These are phyloP conservation scores for Falco concolor DNA, from an alignment of 2,797 vertebrate species.

Conservation along the genomic window DNA sequence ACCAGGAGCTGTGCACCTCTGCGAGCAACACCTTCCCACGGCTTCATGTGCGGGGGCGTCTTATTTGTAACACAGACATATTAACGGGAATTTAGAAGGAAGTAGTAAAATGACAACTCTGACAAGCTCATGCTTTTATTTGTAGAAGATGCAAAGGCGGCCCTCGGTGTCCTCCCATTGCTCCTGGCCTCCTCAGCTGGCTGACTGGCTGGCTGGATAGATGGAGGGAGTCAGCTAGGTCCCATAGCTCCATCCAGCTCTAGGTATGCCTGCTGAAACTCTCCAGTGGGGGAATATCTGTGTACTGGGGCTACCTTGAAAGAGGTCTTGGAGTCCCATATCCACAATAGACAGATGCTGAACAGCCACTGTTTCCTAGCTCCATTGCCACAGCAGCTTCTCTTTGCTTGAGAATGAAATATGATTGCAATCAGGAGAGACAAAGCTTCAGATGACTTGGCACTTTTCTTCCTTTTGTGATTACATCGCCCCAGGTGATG, in stretches of 20 bases:
- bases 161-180: rapidly evolving
- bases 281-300: background rate
- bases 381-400: background rate
- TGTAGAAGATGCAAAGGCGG: background rate
- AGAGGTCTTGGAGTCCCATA: background rate
- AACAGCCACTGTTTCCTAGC: background rate
- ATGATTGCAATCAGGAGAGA: conserved; percentile 37
- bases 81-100: background rate
- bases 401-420: background rate
- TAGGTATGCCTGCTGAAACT: background rate
- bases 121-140: background rate
- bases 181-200: background rate
- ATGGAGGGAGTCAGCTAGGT: background rate
- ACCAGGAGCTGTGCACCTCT: background rate
- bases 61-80: background rate
- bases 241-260: background rate
- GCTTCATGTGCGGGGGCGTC: background rate
- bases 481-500: conserved; percentile 5
- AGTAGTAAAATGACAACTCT: background rate
- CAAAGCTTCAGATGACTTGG: conserved; percentile 14
- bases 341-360: background rate
- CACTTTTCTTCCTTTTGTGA: background rate
- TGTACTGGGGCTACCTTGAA: background rate
- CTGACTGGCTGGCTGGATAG: background rate
- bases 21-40: background rate